Conservation (phyloP, 2,113 vertebrate genomes). For the Seriola aureovittata region DNA sequence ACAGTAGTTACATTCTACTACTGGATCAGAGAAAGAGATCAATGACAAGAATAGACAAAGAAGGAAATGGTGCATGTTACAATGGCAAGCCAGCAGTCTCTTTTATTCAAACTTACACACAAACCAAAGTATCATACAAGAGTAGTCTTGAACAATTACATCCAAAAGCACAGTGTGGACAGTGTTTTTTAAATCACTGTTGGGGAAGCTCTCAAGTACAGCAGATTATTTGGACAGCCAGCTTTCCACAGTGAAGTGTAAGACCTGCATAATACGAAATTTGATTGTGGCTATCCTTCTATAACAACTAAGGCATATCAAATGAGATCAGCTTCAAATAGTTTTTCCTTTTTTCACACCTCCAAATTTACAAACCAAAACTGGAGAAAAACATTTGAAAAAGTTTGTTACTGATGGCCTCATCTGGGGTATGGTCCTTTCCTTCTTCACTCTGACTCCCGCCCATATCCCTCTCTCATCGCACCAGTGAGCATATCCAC, state of each 20-base stretch:
- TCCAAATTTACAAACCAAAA: slow-evolving; percentile 37
- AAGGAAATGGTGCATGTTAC: neutral
- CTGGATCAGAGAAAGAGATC: too few relatives aligned
- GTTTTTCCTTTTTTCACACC: neutral
- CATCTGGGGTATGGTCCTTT: neutral
- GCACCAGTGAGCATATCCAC: slow-evolving; percentile 48
- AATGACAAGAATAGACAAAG: neutral
- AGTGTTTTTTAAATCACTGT: slow-evolving; percentile 46
- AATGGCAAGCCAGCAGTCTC: slow-evolving; percentile 13
- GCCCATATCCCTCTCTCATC: slow-evolving; percentile 63
- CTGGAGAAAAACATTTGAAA: slow-evolving; percentile 6
- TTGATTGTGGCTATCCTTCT: slow-evolving; percentile 14
- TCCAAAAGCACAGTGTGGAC: slow-evolving; percentile 51
- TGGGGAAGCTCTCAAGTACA: slow-evolving; percentile 43
- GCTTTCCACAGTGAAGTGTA: slow-evolving; percentile 45
- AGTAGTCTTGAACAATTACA: slow-evolving; percentile 42
- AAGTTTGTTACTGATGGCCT: slow-evolving; percentile 12
- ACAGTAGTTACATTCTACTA: neutral
- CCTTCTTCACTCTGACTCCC: slow-evolving; percentile 49
- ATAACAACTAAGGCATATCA: slow-evolving; percentile 42
- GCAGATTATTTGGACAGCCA: slow-evolving; percentile 34
- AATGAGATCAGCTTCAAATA: slow-evolving; percentile 43
- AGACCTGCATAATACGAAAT: slow-evolving; percentile 28
- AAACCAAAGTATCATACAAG: slow-evolving; percentile 37
- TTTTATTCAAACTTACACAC: slow-evolving; percentile 67